Conservation (phyloP, 2,797 vertebrate species). For the Tenualosa thibaudeaui region DNA sequence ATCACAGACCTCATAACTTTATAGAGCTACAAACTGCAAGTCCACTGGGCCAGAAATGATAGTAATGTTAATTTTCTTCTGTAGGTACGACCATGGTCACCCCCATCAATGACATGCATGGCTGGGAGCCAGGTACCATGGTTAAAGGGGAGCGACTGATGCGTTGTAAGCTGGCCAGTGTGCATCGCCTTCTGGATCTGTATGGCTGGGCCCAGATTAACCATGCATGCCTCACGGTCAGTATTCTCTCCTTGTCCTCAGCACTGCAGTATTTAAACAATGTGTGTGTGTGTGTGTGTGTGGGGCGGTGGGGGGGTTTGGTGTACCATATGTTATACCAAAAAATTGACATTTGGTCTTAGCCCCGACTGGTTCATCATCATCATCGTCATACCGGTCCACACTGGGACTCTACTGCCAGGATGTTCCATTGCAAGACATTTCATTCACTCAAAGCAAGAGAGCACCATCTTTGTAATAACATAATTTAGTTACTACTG, state of each 20-base stretch:
- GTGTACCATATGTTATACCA: not conserved
- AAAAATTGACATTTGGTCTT: not conserved
- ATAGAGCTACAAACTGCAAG: not conserved
- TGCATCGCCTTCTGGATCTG: constrained; percentile 90
- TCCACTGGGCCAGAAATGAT: not conserved
- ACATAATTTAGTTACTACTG: no score
- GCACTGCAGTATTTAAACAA: not conserved
- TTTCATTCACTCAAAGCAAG: no score
- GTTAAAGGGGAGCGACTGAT: constrained; percentile 92
- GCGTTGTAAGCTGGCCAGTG: constrained; percentile 91
- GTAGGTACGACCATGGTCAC: constrained; percentile 86
- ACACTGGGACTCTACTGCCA: no score
- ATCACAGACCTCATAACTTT: not conserved
- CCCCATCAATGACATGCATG: constrained; percentile 90
- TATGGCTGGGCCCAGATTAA: constrained; percentile 90
- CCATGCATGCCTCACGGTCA: constrained; percentile 84
- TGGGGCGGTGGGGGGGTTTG: not conserved
- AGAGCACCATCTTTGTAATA: no score
- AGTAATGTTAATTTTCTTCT: not conserved
- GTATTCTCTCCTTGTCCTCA: constrained; percentile 38
- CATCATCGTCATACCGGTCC: no score
- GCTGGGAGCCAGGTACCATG: constrained; percentile 79
- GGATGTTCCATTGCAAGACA: no score
- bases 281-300: not conserved
- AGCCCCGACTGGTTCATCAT: not conserved